phyloP scores from a whole-genome alignment of 2,888 invertebrate genomes.

The Philaethria dido region DNA sequence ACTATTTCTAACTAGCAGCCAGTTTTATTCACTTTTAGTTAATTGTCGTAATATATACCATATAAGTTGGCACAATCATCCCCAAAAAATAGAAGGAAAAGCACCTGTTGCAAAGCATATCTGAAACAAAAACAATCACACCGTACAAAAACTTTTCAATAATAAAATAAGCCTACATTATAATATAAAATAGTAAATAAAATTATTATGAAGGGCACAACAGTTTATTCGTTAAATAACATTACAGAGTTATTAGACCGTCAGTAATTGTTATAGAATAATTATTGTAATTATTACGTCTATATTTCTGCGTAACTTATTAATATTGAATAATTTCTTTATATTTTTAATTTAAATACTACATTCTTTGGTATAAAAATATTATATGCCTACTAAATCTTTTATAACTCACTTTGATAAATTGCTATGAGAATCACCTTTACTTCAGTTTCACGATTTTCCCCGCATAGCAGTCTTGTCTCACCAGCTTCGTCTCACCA shows the following conservation, averaged over 20 bases:
- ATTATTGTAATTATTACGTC: too few species aligned
- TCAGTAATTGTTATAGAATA: too few species aligned
- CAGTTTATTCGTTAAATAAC: not conserved
- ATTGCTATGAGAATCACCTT: too few species aligned
- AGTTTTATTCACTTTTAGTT: too few species aligned
- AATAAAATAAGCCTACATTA: not conserved
- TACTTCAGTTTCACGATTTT: too few species aligned
- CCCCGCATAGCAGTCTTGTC: too few species aligned
- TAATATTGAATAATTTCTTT: too few species aligned
- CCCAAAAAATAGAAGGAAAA: not conserved
- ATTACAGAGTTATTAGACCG: not conserved
- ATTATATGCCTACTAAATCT: not conserved
- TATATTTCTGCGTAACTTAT: too few species aligned
- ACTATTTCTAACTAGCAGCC: too few species aligned
- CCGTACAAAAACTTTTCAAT: constrained; percentile 6
- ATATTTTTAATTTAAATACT: not conserved
- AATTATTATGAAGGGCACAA: not conserved
- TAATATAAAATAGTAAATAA: not conserved
- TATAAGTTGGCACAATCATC: not conserved
- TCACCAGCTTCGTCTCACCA: too few species aligned
- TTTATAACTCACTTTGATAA: too few species aligned
- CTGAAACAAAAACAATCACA: constrained; percentile 15
- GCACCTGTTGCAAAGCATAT: constrained; percentile 7
- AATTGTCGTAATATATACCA: too few species aligned
- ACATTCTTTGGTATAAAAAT: not conserved